Evolutionary conservation across 2,888 invertebrate genomes (phyloP).

Genomic region (Stenichneumon culpator): DNA sequence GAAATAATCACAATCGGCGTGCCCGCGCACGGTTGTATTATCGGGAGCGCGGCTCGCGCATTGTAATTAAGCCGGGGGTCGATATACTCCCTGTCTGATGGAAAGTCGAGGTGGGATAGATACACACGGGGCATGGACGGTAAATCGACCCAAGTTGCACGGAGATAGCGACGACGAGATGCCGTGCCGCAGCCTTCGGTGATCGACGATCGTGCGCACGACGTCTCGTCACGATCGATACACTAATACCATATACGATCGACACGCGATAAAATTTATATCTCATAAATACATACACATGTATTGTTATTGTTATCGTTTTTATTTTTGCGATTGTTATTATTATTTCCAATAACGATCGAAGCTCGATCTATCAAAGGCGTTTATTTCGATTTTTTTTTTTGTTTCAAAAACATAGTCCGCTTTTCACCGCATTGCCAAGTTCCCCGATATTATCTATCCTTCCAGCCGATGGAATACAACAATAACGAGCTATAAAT

Average conservation of each 20-base stretch:
- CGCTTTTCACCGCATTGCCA: constrained; percentile 30
- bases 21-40: constrained; percentile 45
- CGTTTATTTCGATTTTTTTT: constrained; percentile 40
- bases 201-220: constrained; percentile 57
- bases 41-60: constrained; percentile 29
- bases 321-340: not conserved
- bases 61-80: constrained; percentile 62
- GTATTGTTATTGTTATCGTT: constrained; percentile 37
- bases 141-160: constrained; percentile 19
- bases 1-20: constrained; percentile 55
- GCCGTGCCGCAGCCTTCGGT: constrained; percentile 47
- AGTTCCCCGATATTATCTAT: constrained; percentile 59
- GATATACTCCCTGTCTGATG: constrained; percentile 46
- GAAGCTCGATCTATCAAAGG: constrained; percentile 60
- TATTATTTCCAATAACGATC: constrained; percentile 53
- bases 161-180: constrained; percentile 30
- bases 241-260: constrained; percentile 39
- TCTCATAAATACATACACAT: constrained; percentile 44
- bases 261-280: constrained; percentile 45
- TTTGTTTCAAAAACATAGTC: constrained; percentile 5
- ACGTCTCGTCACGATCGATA: constrained; percentile 64
- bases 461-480: constrained; percentile 48
- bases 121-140: constrained; percentile 1
- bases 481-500: constrained; percentile 70
- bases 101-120: constrained; percentile 46